phyloP scores from a whole-genome alignment of 37 sponge, comb jelly and placozoan genomes.

The Geodia barretti region DNA sequence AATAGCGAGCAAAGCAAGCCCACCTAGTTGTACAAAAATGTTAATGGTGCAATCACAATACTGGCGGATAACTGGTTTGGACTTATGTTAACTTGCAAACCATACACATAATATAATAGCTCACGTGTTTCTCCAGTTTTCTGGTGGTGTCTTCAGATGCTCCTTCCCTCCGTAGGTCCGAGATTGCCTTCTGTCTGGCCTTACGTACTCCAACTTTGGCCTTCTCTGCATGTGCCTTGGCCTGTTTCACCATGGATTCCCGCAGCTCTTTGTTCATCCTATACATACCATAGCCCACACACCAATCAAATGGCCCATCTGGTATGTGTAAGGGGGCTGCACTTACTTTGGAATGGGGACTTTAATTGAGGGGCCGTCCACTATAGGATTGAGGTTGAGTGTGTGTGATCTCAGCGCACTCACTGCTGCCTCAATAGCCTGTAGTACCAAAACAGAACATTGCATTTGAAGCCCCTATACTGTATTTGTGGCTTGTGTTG shows the following conservation, averaged over 20 bases:
- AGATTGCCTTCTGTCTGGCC: constrained; percentile 63
- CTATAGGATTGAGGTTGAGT: constrained; percentile 60
- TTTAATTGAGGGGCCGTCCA: constrained; percentile 49
- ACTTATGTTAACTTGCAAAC: too few species aligned
- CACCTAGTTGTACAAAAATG: not conserved
- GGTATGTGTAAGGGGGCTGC: not conserved
- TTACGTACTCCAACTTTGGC: constrained; percentile 64
- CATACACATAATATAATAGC: too few species aligned
- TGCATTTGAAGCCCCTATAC: too few species aligned
- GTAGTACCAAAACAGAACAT: too few species aligned
- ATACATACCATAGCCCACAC: not conserved
- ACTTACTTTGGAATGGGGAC: constrained; percentile 83
- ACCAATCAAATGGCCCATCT: not conserved
- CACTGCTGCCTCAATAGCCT: constrained; percentile 52
- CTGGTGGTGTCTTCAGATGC: constrained; percentile 67
- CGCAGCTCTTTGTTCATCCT: constrained; percentile 82
- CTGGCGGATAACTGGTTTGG: not conserved
- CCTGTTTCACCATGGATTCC: constrained; percentile 63
- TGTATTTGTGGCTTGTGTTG: too few species aligned
- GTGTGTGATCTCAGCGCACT: constrained; percentile 17
- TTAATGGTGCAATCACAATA: not conserved
- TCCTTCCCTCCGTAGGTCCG: constrained; percentile 34
- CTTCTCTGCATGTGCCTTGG: constrained; percentile 73
- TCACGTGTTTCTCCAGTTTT: constrained; percentile 63
- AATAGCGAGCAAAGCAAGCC: not conserved